Conservation (phyloP, 2,797 vertebrate species). For the Euphonia xanthogaster region DNA sequence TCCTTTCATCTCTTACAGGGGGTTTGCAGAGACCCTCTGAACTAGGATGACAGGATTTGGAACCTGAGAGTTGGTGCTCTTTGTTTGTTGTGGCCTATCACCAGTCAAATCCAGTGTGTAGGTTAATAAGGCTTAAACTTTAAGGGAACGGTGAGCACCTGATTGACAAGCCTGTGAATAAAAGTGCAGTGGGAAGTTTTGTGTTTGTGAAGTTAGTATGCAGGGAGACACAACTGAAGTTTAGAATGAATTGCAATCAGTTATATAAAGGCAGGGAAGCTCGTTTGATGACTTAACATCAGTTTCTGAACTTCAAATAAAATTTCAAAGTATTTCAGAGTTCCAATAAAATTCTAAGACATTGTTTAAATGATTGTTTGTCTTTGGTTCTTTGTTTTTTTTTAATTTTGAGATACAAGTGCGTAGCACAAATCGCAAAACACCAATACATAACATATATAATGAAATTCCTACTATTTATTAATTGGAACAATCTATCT, state of each 20-base stretch:
- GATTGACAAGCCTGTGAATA: constrained; percentile 84
- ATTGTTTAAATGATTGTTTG: neutral
- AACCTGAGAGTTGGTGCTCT: constrained; percentile 81
- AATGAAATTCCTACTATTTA: neutral
- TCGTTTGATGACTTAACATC: constrained; percentile 24
- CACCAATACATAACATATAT: neutral
- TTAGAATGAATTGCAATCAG: constrained; percentile 47
- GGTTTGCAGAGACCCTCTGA: constrained; percentile 77
- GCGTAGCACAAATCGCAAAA: neutral
- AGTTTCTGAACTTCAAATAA: neutral
- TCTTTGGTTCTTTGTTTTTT: neutral
- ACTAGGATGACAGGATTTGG: constrained; percentile 82
- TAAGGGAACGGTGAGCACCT: constrained; percentile 81
- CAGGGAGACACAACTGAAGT: constrained; percentile 63
- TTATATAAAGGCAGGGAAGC: constrained; percentile 41
- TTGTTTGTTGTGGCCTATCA: constrained; percentile 81
- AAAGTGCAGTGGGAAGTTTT: constrained; percentile 79
- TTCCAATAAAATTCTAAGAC: neutral
- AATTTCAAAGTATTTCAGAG: neutral
- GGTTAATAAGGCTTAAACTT: constrained; percentile 88
- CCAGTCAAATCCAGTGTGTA: constrained; percentile 82
- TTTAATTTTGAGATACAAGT: neutral
- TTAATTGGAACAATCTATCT: neutral
- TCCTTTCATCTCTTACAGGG: constrained; percentile 81
- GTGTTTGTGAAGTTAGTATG: constrained; percentile 73